Percentiles rank a stretch among this genome's conserved stretches.
These are phyloP conservation scores for Lycopodina hypogea DNA, from an alignment of 37 sponge, comb jelly and placozoan species.

Conservation along the genomic window DNA sequence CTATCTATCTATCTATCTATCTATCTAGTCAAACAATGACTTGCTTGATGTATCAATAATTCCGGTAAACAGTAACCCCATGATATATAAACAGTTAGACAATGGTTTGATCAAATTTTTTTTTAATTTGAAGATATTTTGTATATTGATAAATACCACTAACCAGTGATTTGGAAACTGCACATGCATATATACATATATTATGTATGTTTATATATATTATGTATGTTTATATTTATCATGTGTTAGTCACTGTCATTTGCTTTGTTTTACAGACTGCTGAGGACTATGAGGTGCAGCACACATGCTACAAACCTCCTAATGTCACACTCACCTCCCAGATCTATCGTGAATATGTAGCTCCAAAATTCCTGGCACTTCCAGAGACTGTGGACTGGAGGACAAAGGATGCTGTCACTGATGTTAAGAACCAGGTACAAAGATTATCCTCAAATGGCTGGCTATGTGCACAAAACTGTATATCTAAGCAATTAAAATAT, in stretches of 20 bases:
- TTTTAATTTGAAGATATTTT: no score
- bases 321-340: background rate
- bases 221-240: background rate
- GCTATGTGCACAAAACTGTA: background rate
- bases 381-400: constrained; percentile 78
- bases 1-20: no score
- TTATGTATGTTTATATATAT: no score
- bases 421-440: constrained; percentile 71
- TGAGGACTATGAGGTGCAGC: background rate
- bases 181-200: constrained; percentile 3
- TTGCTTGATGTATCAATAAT: no score
- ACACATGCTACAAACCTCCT: background rate
- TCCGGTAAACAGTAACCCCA: no score
- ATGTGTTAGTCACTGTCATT: background rate
- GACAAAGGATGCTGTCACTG: constrained; percentile 70
- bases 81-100: no score
- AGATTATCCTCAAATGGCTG: background rate
- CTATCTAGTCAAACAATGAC: no score
- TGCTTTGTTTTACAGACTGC: background rate
- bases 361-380: background rate
- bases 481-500: no score
- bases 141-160: no score
- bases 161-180: constrained; percentile 52
- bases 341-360: background rate
- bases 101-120: no score